Evolutionary conservation across 2,888 invertebrate species (phyloP).

Genomic region (Drepanosiphum platanoidis): DNA sequence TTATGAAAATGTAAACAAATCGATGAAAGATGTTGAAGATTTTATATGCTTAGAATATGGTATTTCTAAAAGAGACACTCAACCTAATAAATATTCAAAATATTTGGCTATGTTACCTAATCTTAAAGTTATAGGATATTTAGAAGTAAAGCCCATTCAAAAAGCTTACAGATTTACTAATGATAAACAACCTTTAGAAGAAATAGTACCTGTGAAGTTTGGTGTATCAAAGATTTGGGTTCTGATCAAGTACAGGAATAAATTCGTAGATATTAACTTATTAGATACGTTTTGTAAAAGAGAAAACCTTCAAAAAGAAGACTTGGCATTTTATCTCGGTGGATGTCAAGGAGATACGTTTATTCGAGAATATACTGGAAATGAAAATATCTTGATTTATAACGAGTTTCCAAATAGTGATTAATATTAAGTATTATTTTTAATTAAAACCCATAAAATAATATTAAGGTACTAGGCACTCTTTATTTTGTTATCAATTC

Average conservation of each 20-base stretch:
- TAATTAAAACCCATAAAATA: no score
- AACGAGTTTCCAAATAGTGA: background rate
- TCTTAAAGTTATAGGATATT: conserved; percentile 45
- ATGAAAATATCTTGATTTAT: conserved; percentile 38
- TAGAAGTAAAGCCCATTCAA: conserved; percentile 29
- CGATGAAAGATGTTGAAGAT: conserved; percentile 30
- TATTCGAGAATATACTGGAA: conserved; percentile 30
- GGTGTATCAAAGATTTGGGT: conserved; percentile 47
- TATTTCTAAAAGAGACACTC: background rate
- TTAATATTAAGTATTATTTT: background rate
- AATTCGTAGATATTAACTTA: conserved; percentile 36
- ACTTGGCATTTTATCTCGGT: conserved; percentile 25
- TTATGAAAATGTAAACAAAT: background rate
- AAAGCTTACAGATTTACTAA: background rate
- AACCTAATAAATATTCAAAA: background rate
- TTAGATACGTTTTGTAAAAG: conserved; percentile 35
- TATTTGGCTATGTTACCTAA: conserved; percentile 48
- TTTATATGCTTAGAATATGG: conserved; percentile 49
- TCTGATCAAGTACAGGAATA: conserved; percentile 43
- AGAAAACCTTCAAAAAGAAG: conserved; percentile 30
- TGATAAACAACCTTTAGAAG: background rate
- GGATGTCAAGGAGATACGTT: conserved; percentile 36
- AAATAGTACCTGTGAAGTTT: conserved; percentile 2
- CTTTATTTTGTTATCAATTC: no score
- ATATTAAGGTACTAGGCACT: no score